Evolutionary conservation across 2,113 vertebrate genomes (phyloP).

Genomic region (Gymnocephalus cernua): DNA sequence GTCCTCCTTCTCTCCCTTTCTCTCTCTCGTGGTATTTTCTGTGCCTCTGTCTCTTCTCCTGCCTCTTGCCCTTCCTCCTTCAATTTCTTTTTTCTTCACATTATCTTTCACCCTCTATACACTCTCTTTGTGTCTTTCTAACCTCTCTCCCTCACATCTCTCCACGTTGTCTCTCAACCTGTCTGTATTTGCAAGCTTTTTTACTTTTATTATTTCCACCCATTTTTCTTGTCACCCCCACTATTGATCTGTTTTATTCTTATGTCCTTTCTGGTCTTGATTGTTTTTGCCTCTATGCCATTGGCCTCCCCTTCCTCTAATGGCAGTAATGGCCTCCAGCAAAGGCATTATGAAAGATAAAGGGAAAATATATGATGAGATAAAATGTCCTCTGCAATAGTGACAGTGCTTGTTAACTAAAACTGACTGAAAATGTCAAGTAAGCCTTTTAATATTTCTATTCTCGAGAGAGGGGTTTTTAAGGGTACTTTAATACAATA

Average conservation of each 20-base stretch:
- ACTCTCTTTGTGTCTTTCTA: constrained; percentile 21
- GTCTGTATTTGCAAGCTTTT: constrained; percentile 21
- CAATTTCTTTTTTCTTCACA: constrained; percentile 30
- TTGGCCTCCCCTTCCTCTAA: constrained; percentile 22
- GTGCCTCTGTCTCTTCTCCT: constrained; percentile 17
- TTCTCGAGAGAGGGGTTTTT: background rate
- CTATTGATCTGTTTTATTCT: background rate
- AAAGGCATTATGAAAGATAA: constrained; percentile 41
- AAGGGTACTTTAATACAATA: constrained; percentile 13
- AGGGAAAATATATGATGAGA: constrained; percentile 44
- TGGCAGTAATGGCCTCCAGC: constrained; percentile 33
- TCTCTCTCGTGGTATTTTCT: constrained; percentile 49
- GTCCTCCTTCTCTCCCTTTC: constrained; percentile 52
- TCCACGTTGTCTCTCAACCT: constrained; percentile 1
- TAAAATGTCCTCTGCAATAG: constrained; percentile 20
- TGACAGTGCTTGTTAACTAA: constrained; percentile 40
- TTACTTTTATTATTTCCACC: constrained; percentile 4
- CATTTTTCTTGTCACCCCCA: background rate
- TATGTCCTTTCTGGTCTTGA: background rate
- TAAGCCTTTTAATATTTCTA: constrained; percentile 34
- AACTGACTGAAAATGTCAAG: constrained; percentile 53
- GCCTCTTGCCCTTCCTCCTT: constrained; percentile 41
- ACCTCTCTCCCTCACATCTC: constrained; percentile 21
- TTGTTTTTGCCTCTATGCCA: constrained; percentile 7
- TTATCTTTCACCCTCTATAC: constrained; percentile 17